phyloP scores from a whole-genome alignment of 2,797 vertebrate species.

The Ciconia nigra region DNA sequence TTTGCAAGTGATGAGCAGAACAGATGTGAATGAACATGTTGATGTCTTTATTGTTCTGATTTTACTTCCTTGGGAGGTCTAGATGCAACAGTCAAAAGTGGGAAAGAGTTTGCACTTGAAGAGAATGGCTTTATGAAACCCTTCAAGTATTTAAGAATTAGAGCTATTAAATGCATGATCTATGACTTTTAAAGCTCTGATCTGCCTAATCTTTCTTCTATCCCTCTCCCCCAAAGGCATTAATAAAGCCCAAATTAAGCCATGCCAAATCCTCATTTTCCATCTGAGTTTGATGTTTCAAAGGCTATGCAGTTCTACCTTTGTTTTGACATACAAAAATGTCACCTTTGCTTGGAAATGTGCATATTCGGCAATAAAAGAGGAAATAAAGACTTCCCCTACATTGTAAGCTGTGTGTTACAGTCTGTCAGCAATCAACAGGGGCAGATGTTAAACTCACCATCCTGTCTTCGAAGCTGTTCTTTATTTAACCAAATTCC shows the following conservation, averaged over 20 bases:
- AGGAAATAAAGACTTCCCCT: slow-evolving; percentile 16
- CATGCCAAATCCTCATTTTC: slow-evolving; percentile 52
- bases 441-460: slow-evolving; percentile 40
- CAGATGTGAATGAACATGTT: too few species aligned
- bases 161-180: slow-evolving; percentile 45
- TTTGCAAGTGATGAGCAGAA: too few species aligned
- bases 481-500: neutral
- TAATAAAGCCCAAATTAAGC: slow-evolving; percentile 43
- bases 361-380: neutral
- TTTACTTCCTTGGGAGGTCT: slow-evolving; percentile 4
- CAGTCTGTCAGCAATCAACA: slow-evolving; percentile 42
- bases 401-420: neutral
- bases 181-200: slow-evolving; percentile 37
- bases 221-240: slow-evolving; percentile 27
- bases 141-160: slow-evolving; percentile 46
- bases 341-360: slow-evolving; percentile 13
- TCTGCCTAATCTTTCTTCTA: slow-evolving; percentile 52
- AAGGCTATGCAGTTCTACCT: slow-evolving; percentile 35
- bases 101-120: slow-evolving; percentile 6
- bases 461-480: neutral
- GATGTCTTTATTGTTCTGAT: too few species aligned
- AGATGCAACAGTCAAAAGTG: neutral
- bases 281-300: slow-evolving; percentile 42
- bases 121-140: slow-evolving; percentile 17
- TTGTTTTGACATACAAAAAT: slow-evolving; percentile 38